phyloP scores from a whole-genome alignment of 2,113 vertebrate genomes.

The Thinocorus orbignyianus region DNA sequence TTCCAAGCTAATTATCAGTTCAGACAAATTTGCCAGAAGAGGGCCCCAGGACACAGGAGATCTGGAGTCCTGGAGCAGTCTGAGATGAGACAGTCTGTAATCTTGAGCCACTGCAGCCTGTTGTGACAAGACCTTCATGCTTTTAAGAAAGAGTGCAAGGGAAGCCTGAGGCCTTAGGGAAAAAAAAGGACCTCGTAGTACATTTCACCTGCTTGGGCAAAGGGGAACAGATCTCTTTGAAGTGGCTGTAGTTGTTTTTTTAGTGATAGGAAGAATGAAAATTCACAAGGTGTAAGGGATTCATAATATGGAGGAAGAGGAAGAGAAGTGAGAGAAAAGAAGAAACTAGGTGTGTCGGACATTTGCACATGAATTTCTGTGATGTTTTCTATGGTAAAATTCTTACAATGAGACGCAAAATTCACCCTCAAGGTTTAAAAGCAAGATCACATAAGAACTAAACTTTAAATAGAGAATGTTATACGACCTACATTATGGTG shows the following conservation, averaged over 20 bases:
- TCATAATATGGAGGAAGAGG: background rate
- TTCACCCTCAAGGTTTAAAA: background rate
- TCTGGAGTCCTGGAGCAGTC: background rate
- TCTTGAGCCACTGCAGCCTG: background rate
- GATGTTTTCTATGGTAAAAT: background rate
- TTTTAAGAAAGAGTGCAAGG: background rate
- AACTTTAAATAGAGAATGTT: background rate
- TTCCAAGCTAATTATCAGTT: background rate
- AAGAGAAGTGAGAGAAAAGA: background rate
- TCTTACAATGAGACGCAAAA: background rate
- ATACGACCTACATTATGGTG: accelerated
- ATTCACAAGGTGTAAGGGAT: background rate
- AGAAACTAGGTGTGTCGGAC: background rate
- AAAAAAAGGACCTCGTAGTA: background rate
- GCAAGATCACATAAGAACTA: background rate
- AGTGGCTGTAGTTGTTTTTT: background rate
- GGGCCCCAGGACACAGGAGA: background rate
- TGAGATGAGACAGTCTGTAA: background rate
- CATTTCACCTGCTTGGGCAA: background rate
- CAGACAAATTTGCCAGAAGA: background rate
- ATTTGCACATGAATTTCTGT: background rate
- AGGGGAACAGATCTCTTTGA: background rate
- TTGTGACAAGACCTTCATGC: background rate
- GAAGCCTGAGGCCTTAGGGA: background rate
- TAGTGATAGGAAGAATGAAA: background rate